These are phyloP conservation scores for Mesodorylaimus sp. DNA, from an alignment of 2,888 invertebrate species.

Conservation along the genomic window DNA sequence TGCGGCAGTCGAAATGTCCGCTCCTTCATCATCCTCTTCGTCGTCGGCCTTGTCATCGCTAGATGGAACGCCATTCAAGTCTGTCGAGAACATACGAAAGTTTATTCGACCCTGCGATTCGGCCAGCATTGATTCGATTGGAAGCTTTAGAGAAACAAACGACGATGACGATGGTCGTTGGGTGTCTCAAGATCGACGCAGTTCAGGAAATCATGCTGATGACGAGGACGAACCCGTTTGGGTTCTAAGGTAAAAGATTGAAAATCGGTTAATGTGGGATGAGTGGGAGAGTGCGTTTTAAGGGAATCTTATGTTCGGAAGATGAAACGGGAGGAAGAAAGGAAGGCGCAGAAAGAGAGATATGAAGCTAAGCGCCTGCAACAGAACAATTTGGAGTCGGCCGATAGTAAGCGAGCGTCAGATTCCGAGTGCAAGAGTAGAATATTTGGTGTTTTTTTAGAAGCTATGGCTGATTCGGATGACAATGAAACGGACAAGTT, in stretches of 20 bases:
- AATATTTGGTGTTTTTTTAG: neutral
- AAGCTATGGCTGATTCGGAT: conserved; percentile 45
- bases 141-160: too few relatives aligned
- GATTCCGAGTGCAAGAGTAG: neutral
- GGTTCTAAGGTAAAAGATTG: neutral
- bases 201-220: too few relatives aligned
- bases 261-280: neutral
- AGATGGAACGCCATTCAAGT: neutral
- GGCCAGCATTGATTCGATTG: too few relatives aligned
- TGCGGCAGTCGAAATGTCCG: neutral
- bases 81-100: too few relatives aligned
- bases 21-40: neutral
- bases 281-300: neutral
- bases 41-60: neutral
- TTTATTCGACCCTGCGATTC: too few relatives aligned
- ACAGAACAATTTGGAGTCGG: neutral
- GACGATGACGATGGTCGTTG: too few relatives aligned
- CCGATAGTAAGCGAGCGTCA: neutral
- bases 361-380: neutral
- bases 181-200: too few relatives aligned
- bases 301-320: neutral
- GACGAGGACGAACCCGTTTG: conserved; percentile 1
- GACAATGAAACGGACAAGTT: conserved; percentile 91
- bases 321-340: conserved; percentile 5
- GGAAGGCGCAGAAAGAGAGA: neutral